Percentiles rank a stretch among this genome's conserved stretches.
These are phyloP conservation scores for Cylas formicarius DNA, from an alignment of 1,140 invertebrate species.

Conservation along the genomic window DNA sequence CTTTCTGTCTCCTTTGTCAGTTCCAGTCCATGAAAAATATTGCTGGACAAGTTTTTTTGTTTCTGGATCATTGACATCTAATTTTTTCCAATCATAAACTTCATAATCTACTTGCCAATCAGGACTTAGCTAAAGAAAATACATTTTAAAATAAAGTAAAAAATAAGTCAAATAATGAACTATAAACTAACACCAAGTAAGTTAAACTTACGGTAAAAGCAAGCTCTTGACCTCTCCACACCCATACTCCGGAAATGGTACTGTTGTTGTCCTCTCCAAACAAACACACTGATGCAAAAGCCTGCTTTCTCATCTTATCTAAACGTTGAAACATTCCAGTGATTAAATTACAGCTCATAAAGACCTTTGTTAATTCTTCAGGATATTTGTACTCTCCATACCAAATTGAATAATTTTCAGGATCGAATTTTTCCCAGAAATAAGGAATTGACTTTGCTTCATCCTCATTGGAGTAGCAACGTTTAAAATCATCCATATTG, in stretches of 20 bases:
- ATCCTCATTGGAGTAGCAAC: slow-evolving; percentile 95
- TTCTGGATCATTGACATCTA: slow-evolving; percentile 73
- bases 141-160: background rate
- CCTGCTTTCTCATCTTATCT: slow-evolving; percentile 95
- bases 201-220: slow-evolving; percentile 68
- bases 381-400: slow-evolving; percentile 94
- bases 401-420: slow-evolving; percentile 97
- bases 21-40: slow-evolving; percentile 88
- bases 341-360: slow-evolving; percentile 95
- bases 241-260: slow-evolving; percentile 92
- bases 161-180: background rate
- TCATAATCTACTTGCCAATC: slow-evolving; percentile 98
- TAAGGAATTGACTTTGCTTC: slow-evolving; percentile 90
- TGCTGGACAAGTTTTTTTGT: slow-evolving; percentile 88
- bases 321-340: slow-evolving; percentile 93
- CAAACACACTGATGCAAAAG: slow-evolving; percentile 88
- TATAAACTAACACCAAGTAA: slow-evolving; percentile 2
- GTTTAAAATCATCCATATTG: slow-evolving; percentile 96
- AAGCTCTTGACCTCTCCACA: slow-evolving; percentile 92
- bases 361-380: slow-evolving; percentile 84
- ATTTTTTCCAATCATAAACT: slow-evolving; percentile 92
- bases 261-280: slow-evolving; percentile 92
- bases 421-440: slow-evolving; percentile 98
- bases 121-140: slow-evolving; percentile 57
- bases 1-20: slow-evolving; percentile 79